A percentile compares a stretch with the other conserved stretches of the same genome.
Evolutionary conservation across 1,140 invertebrate species (phyloP).

Genomic region (Microplitis demolitor): DNA sequence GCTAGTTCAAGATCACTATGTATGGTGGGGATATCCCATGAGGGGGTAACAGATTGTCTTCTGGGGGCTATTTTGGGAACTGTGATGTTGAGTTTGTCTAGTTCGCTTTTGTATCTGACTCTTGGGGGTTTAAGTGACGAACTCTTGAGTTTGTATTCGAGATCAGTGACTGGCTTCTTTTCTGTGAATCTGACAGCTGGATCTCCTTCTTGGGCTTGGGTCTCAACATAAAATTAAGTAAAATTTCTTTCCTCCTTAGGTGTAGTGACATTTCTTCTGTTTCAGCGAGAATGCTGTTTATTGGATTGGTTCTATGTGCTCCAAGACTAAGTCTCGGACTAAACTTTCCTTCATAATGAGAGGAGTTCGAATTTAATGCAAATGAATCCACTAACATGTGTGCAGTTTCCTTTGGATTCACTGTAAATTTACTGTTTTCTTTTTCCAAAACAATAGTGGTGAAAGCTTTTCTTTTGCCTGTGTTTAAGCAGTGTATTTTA

Average conservation of each 20-base stretch:
- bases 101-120: no score
- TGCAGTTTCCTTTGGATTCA: background rate
- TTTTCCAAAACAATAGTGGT: background rate
- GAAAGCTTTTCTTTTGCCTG: background rate
- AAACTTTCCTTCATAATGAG: background rate
- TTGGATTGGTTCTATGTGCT: slow-evolving; percentile 15
- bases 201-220: background rate
- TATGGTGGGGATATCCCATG: no score
- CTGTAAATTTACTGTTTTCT: background rate
- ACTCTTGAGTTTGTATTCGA: no score
- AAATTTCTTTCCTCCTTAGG: background rate
- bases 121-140: no score
- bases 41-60: no score
- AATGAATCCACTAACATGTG: background rate
- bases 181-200: background rate
- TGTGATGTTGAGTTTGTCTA: no score
- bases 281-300: background rate
- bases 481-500: slow-evolving; percentile 29
- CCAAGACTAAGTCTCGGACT: slow-evolving; percentile 4
- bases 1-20: background rate
- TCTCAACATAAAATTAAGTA: background rate
- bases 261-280: background rate
- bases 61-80: background rate
- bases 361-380: background rate
- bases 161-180: no score